phyloP scores from a whole-genome alignment of 2,888 invertebrate species.

The Sacculina carcini region DNA sequence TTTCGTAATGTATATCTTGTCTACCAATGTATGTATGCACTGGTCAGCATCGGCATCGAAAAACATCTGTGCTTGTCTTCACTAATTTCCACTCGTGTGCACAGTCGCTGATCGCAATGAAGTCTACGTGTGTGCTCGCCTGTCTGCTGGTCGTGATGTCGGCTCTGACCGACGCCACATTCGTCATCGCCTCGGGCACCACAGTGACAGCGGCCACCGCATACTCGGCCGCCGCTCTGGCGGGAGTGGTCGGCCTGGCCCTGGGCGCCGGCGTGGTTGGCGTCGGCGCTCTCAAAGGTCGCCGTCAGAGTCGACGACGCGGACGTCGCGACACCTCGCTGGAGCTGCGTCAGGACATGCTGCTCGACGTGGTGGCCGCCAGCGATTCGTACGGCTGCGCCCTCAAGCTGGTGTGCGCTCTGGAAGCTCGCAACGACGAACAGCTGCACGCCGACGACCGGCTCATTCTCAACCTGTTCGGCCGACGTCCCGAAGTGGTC shows the following conservation, averaged over 20 bases:
- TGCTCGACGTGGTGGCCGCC: constrained; percentile 1
- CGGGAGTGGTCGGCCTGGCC: neutral
- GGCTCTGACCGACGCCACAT: constrained; percentile 1
- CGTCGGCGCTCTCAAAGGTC: neutral
- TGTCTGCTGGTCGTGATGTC: neutral
- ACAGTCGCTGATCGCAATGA: too few relatives aligned
- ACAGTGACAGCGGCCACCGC: neutral
- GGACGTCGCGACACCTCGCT: neutral
- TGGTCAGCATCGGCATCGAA: too few relatives aligned
- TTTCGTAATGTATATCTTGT: too few relatives aligned
- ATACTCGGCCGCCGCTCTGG: neutral
- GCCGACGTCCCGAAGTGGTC: neutral
- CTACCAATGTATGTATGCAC: too few relatives aligned
- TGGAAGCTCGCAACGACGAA: neutral
- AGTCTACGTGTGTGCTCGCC: too few relatives aligned
- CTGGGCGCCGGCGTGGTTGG: neutral
- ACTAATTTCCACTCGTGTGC: too few relatives aligned
- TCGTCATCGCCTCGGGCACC: neutral
- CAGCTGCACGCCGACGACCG: neutral
- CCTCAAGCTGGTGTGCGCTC: neutral
- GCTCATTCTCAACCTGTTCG: constrained; percentile 1
- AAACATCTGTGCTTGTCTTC: too few relatives aligned
- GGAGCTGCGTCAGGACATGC: neutral
- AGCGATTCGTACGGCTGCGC: constrained; percentile 1
- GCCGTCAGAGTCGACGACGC: too few relatives aligned